Conservation (phyloP, 2,113 vertebrate genomes). For the Vombatus ursinus region DNA sequence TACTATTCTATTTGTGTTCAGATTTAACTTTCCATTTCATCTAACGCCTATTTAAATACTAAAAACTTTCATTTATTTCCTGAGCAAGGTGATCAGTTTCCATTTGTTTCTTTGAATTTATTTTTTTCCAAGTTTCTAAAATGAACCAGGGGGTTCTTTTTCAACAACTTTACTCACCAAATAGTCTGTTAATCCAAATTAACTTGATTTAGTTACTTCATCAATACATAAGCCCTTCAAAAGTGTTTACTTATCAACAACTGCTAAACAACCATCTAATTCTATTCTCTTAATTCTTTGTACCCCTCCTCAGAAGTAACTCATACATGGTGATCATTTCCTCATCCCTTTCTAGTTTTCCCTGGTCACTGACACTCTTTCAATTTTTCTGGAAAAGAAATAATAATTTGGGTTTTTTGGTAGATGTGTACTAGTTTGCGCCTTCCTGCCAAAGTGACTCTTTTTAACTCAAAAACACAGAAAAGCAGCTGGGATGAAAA, state of each 20-base stretch:
- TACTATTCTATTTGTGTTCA: not conserved
- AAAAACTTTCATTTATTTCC: not conserved
- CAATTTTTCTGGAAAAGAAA: slow-evolving; percentile 43
- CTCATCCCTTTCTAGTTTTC: not conserved
- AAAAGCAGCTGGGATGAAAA: not conserved
- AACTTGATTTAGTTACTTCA: not conserved
- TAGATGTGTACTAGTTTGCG: not conserved
- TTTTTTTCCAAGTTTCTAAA: slow-evolving; percentile 25
- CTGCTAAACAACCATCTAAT: not conserved
- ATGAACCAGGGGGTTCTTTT: not conserved
- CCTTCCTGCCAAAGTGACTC: not conserved
- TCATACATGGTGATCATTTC: not conserved
- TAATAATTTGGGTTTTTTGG: not conserved
- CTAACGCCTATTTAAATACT: slow-evolving; percentile 8
- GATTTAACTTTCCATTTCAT: not conserved
- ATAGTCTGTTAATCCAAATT: not conserved
- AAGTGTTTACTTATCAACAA: not conserved
- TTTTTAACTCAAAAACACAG: not conserved
- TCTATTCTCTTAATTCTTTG: not conserved
- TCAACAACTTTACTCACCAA: not conserved
- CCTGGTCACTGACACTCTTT: not conserved
- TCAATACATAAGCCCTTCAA: not conserved
- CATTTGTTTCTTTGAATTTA: slow-evolving; percentile 3
- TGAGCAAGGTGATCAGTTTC: not conserved
- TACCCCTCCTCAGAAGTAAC: not conserved